Conservation (phyloP, 2,797 vertebrate genomes). For the Gymnodraco acuticeps region DNA sequence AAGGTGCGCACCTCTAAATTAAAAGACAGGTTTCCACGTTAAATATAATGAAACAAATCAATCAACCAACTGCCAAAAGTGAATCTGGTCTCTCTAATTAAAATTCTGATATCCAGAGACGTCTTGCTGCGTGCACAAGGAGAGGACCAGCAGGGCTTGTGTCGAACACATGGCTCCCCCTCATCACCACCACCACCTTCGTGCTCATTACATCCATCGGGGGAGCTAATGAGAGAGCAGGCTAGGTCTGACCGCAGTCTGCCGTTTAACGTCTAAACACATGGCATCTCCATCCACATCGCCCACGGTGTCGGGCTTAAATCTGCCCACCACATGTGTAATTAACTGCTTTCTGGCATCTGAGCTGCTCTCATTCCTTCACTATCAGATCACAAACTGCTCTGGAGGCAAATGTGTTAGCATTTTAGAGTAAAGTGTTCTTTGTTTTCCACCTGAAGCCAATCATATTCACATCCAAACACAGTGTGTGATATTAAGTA, state of each 20-base stretch:
- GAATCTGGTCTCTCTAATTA: constrained; percentile 63
- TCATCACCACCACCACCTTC: constrained; percentile 46
- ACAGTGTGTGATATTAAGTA: constrained; percentile 7
- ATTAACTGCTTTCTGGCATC: constrained; percentile 77
- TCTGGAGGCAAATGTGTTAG: constrained; percentile 55
- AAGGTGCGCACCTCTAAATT: constrained; percentile 64
- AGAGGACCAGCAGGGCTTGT: constrained; percentile 40
- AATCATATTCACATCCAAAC: not conserved
- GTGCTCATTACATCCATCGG: constrained; percentile 72
- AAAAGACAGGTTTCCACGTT: constrained; percentile 48
- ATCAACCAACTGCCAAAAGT: constrained; percentile 48
- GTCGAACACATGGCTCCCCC: constrained; percentile 59
- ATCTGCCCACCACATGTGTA: constrained; percentile 85
- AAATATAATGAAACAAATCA: constrained; percentile 58
- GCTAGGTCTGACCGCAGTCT: constrained; percentile 75
- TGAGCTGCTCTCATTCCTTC: constrained; percentile 70
- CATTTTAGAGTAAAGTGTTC: constrained; percentile 47
- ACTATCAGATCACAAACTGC: constrained; percentile 74
- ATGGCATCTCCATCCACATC: constrained; percentile 79
- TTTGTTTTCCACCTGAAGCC: constrained; percentile 56
- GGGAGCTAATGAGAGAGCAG: constrained; percentile 80
- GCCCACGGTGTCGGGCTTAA: constrained; percentile 79
- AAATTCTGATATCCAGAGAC: constrained; percentile 48
- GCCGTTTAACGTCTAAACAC: constrained; percentile 80
- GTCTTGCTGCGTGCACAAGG: constrained; percentile 50